Evolutionary conservation across 2,113 vertebrate species (phyloP), one percentile per base, ranked within the genome.

Genomic region (Bambusicola thoracicus): DNA sequence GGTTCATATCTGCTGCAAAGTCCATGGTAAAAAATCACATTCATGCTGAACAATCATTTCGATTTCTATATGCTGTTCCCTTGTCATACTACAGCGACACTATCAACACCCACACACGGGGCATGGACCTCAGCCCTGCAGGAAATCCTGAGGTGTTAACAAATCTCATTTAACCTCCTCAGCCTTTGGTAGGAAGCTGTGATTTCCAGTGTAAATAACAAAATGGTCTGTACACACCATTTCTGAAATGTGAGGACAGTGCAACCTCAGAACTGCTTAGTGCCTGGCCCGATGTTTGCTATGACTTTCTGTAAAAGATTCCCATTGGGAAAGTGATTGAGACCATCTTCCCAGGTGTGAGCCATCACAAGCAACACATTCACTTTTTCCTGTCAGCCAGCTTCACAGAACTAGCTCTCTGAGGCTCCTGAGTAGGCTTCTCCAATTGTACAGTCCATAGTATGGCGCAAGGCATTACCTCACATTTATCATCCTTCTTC

Each of bases 141-240:
- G 84, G 75, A 76, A 49, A 80, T 62, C 36, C 58, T 62, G 36
- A 40, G 59, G 59, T 36, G 34, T 38, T 89, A 92, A 77, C n/a
- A 91, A 93, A 92, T 67, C 69, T 84, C 83, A 83, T 93, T 92
- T 92, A 94, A 77, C 91, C 72, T 96, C 55, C 75, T 15, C 51
- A 49, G 22, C 16, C 51, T 85, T 80, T 79, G 19, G 49, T 70
- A 70, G 63, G 32, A 93, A 96, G 65, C 81, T 85, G 85, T 73
- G 81, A 85, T 79, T 91, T 91, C 69, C 75, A 48, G 12, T 29
- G 65, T 82, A 92, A 91, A 89, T 77, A 89, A 81, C 53, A 67
- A 91, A 94, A 87, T 56, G 75, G 67, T 38, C 67, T 63, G 30
- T 46, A 66, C 24, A 74, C 24, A 10, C 46, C 32, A 4, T 82